phyloP scores from a whole-genome alignment of 2,797 vertebrate species.

The Poeciliopsis paucimaculata region DNA sequence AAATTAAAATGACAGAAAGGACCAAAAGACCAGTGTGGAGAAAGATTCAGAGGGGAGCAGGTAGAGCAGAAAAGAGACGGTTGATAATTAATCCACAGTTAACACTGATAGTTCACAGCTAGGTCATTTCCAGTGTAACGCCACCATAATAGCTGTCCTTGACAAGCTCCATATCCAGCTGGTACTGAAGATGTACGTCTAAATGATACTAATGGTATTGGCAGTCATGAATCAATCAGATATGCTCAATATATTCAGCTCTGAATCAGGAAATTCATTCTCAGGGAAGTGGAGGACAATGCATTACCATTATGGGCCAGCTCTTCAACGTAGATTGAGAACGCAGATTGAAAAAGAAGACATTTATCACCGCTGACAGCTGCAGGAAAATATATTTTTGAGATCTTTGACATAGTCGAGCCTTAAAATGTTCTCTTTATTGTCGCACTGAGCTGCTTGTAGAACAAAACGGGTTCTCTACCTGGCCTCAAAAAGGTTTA shows the following conservation, averaged over 20 bases:
- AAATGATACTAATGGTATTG: slow-evolving; percentile 56
- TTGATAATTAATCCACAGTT: slow-evolving; percentile 65
- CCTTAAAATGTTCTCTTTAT: slow-evolving; percentile 18
- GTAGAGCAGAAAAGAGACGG: slow-evolving; percentile 32
- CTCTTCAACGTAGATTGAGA: slow-evolving; percentile 47
- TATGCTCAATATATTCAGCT: slow-evolving; percentile 50
- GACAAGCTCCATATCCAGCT: slow-evolving; percentile 52
- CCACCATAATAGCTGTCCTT: slow-evolving; percentile 56
- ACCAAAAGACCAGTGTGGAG: slow-evolving; percentile 13
- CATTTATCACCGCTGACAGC: slow-evolving; percentile 35
- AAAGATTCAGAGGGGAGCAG: slow-evolving; percentile 15
- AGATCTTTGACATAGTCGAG: slow-evolving; percentile 17
- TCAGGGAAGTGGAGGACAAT: slow-evolving; percentile 37
- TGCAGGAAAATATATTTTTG: slow-evolving; percentile 29
- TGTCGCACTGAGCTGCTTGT: slow-evolving; percentile 4
- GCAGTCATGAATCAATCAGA: slow-evolving; percentile 65
- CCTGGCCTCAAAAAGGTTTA: slow-evolving; percentile 17
- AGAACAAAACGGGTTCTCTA: slow-evolving; percentile 14
- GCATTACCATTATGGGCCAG: slow-evolving; percentile 40
- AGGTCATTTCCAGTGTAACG: slow-evolving; percentile 59
- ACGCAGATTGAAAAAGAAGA: slow-evolving; percentile 31
- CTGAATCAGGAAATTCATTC: slow-evolving; percentile 37
- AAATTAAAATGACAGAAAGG: slow-evolving; percentile 36
- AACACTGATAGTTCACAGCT: slow-evolving; percentile 59
- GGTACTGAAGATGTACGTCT: slow-evolving; percentile 45